Conservation (phyloP, 2,888 invertebrate genomes). For the Acrobasis repandana region DNA sequence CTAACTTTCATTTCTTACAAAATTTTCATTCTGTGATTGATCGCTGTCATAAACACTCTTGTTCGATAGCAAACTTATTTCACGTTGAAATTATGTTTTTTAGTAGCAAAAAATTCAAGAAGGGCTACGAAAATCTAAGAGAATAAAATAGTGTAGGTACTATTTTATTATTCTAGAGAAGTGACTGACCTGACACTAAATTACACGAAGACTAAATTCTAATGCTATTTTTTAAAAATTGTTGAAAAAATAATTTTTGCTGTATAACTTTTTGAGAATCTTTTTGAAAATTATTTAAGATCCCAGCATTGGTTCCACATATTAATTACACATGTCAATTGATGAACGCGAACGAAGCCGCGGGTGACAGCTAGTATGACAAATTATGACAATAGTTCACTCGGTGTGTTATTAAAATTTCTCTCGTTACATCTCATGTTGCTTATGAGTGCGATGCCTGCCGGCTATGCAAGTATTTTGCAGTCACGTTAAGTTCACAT, state of each 20-base stretch:
- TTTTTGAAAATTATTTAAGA: too few species aligned
- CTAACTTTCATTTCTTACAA: conserved; percentile 23
- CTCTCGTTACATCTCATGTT: conserved; percentile 10
- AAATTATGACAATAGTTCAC: conserved; percentile 6
- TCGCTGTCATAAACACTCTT: not conserved
- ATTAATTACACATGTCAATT: too few species aligned
- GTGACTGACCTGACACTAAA: too few species aligned
- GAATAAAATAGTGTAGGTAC: too few species aligned
- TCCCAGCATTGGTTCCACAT: too few species aligned
- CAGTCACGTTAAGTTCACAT: not conserved
- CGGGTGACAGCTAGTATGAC: not conserved
- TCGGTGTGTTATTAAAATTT: conserved; percentile 17
- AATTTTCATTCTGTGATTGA: conserved; percentile 7
- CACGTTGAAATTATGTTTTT: not conserved
- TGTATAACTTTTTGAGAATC: too few species aligned
- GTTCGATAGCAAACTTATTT: not conserved
- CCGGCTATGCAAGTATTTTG: conserved; percentile 10
- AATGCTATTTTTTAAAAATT: too few species aligned
- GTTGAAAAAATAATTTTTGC: too few species aligned
- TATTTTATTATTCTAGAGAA: too few species aligned
- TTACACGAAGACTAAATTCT: too few species aligned
- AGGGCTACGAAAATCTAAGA: too few species aligned
- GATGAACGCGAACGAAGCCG: not conserved
- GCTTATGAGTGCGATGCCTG: conserved; percentile 3
- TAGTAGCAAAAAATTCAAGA: too few species aligned